Conservation (phyloP, 1,140 invertebrate genomes). For the Heliconius eleuchia region DNA sequence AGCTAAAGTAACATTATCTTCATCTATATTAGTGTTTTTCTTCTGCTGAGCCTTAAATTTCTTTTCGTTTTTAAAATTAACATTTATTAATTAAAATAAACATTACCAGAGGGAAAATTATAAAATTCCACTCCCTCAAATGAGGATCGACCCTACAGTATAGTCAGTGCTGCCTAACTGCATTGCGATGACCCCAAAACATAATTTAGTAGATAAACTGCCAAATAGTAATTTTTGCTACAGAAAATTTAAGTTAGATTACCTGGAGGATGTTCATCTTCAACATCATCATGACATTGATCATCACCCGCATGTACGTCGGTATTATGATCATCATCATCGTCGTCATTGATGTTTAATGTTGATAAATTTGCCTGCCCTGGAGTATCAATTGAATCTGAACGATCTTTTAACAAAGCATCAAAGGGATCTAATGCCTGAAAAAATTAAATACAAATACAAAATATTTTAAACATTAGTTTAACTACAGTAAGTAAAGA, state of each 20-base stretch:
- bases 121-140: too few species aligned
- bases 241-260: constrained; percentile 17
- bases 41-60: too few species aligned
- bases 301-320: constrained; percentile 44
- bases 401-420: constrained; percentile 64
- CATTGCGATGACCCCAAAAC: not conserved
- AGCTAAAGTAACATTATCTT: too few species aligned
- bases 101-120: too few species aligned
- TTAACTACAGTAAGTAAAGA: not conserved
- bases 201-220: not conserved
- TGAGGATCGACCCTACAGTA: too few species aligned
- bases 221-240: not conserved
- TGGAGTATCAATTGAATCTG: constrained; percentile 46
- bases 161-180: too few species aligned
- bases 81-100: too few species aligned
- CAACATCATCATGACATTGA: constrained; percentile 41
- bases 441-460: constrained; percentile 16
- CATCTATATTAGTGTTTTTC: too few species aligned
- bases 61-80: too few species aligned
- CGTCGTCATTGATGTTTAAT: constrained; percentile 61
- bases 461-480: not conserved
- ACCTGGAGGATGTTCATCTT: constrained; percentile 58
- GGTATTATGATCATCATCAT: constrained; percentile 57
- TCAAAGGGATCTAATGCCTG: constrained; percentile 79
- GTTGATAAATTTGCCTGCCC: constrained; percentile 46